phyloP scores from a whole-genome alignment of 2,888 invertebrate genomes.

The Eueremaeus valkanovi region DNA sequence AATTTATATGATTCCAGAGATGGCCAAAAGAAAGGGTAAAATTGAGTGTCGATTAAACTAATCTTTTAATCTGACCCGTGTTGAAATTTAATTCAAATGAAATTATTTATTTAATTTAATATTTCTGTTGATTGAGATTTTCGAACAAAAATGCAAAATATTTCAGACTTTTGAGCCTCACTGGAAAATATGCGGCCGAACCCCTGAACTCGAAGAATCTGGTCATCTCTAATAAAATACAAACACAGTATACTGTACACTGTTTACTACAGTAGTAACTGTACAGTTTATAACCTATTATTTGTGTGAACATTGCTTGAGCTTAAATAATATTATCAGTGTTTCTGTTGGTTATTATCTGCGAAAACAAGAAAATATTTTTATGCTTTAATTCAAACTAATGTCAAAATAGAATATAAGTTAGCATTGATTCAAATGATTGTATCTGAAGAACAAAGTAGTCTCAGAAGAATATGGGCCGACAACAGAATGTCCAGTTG shows the following conservation, averaged over 20 bases:
- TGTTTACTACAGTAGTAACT: background rate
- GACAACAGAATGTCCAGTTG: background rate
- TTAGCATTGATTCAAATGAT: background rate
- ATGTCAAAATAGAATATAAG: background rate
- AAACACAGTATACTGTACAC: background rate
- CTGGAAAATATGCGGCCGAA: no score
- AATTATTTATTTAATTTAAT: no score
- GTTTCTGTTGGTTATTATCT: slow-evolving; percentile 18
- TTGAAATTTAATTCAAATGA: no score
- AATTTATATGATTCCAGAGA: no score
- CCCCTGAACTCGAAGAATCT: no score
- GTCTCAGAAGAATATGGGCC: background rate
- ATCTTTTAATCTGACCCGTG: no score
- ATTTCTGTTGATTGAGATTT: no score
- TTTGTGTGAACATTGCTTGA: background rate
- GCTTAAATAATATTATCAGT: background rate
- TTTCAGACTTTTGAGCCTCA: no score
- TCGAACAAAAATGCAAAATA: no score
- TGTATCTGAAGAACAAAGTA: background rate
- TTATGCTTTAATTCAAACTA: background rate
- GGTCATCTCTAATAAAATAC: background rate
- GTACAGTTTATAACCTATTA: no score
- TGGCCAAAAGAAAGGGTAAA: no score
- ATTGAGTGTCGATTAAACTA: no score
- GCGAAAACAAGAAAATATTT: background rate